phyloP scores from a whole-genome alignment of 2,797 vertebrate genomes.

The Chrysocyon brachyurus region DNA sequence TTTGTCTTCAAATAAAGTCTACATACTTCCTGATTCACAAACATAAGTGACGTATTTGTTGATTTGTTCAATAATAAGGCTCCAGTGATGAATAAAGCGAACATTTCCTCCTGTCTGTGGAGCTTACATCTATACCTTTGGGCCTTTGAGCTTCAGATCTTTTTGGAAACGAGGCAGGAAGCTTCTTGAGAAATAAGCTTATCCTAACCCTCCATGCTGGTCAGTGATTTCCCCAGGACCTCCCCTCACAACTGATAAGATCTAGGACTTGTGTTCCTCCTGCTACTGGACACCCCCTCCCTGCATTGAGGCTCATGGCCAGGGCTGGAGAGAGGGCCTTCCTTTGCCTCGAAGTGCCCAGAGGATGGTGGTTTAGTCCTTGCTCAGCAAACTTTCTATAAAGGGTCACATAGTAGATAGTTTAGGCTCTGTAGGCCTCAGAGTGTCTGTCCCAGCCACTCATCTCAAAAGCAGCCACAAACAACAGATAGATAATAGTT shows the following conservation, averaged over 20 bases:
- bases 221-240: not conserved
- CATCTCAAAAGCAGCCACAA: not conserved
- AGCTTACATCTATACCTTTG: not conserved
- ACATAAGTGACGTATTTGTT: not conserved
- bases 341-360: no score
- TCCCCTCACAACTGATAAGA: accelerated
- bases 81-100: not conserved
- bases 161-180: not conserved
- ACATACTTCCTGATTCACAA: not conserved
- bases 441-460: not conserved
- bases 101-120: not conserved
- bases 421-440: not conserved
- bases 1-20: slow-evolving; percentile 1
- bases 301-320: accelerated
- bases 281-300: no score
- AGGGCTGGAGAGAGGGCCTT: not conserved
- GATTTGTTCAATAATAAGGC: not conserved
- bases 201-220: accelerated
- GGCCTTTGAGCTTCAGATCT: not conserved
- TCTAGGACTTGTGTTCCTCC: not conserved
- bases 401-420: not conserved
- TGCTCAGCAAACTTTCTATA: not conserved
- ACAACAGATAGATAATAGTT: not conserved
- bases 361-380: no score
- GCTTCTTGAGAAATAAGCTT: not conserved